Percentiles rank a stretch among this genome's conserved stretches.
Evolutionary conservation across 2,113 vertebrate genomes (phyloP).

Genomic region (Corynorhinus townsendii): DNA sequence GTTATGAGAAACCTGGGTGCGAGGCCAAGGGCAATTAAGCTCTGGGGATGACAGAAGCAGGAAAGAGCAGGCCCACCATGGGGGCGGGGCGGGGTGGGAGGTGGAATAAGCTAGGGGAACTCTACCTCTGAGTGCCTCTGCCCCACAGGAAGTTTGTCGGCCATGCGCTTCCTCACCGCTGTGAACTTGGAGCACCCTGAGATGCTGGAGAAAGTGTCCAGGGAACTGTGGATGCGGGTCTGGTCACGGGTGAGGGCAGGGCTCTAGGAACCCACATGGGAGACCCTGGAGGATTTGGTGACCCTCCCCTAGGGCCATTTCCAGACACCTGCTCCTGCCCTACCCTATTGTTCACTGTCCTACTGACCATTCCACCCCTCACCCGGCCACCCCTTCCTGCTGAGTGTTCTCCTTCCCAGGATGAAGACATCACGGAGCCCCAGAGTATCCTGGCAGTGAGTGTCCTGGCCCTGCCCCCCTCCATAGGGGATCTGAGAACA

Average conservation of each 20-base stretch:
- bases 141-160: constrained; percentile 81
- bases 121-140: not conserved
- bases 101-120: not conserved
- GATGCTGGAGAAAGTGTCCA: constrained; percentile 83
- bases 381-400: not conserved
- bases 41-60: not conserved
- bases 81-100: too few species aligned
- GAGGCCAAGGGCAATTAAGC: not conserved
- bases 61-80: not conserved
- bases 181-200: constrained; percentile 73
- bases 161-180: constrained; percentile 88
- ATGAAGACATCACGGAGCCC: constrained; percentile 86
- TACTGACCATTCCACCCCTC: not conserved
- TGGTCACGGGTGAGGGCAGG: constrained; percentile 80
- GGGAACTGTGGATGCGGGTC: constrained; percentile 88
- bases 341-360: not conserved
- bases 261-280: not conserved
- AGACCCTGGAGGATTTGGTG: not conserved
- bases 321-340: not conserved
- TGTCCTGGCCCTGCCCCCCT: not conserved
- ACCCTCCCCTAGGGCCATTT: not conserved
- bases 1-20: not conserved
- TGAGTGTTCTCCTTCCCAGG: constrained; percentile 55
- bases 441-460: constrained; percentile 75
- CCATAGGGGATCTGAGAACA: not conserved